Conservation (phyloP, 2,888 invertebrate genomes). For the Idaea dimidiata region DNA sequence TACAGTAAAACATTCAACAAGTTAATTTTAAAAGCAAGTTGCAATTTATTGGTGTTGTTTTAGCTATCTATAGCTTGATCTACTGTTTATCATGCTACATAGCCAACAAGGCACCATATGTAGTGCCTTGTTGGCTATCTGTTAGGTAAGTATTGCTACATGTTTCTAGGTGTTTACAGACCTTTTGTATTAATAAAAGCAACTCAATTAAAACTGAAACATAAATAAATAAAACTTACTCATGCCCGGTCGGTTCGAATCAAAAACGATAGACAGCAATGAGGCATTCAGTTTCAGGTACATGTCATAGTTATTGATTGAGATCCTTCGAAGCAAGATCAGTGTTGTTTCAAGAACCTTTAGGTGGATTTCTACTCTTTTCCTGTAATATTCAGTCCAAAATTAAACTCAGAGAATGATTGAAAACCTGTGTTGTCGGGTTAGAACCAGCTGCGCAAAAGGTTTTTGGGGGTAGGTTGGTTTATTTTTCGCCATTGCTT, state of each 20-base stretch:
- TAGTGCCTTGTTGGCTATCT: too few relatives aligned
- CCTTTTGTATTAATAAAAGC: too few relatives aligned
- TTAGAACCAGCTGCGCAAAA: neutral
- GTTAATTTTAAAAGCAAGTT: too few relatives aligned
- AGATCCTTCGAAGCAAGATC: slow-evolving; percentile 68
- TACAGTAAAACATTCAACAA: too few relatives aligned
- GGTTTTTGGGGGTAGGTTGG: neutral
- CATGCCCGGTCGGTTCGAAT: slow-evolving; percentile 69
- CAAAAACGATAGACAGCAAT: slow-evolving; percentile 79
- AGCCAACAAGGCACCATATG: too few relatives aligned
- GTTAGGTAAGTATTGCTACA: too few relatives aligned
- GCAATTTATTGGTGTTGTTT: too few relatives aligned
- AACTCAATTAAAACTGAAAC: neutral
- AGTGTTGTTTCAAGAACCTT: slow-evolving; percentile 74
- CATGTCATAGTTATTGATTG: slow-evolving; percentile 69
- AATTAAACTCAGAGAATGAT: neutral
- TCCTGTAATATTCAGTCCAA: slow-evolving; percentile 30
- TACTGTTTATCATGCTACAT: too few relatives aligned
- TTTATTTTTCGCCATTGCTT: neutral
- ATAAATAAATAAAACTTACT: slow-evolving; percentile 56
- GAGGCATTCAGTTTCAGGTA: slow-evolving; percentile 79
- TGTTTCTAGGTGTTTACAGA: too few relatives aligned
- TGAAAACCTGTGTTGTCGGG: neutral
- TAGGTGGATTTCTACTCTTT: slow-evolving; percentile 71
- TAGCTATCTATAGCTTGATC: too few relatives aligned